Base-by-base conservation (phyloP, 1,140 invertebrate genomes). In the Hyposmocoma kahamanoa region DNA sequence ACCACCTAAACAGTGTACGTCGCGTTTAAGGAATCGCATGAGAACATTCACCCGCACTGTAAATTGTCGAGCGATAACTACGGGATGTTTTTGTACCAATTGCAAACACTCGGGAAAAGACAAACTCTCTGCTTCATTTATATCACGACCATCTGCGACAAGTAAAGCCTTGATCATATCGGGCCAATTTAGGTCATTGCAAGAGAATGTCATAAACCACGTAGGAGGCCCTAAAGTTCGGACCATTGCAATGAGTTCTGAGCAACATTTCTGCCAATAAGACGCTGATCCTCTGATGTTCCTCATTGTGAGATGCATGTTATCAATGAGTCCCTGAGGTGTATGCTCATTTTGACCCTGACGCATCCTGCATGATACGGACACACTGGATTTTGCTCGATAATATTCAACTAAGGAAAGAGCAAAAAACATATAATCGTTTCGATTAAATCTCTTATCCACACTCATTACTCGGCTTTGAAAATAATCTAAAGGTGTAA, bases 381-480 rank as follows among this genome's bases (percentile, higher is more conserved):
- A 62, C 19, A 60, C 43, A 32, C 48, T 59, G 6, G 51, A 15
- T 32, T 67, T 52, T 20, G 54, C 49, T 45, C 28, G 11, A 32
- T 17, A 65, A 47, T 54, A 55, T 39, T 62, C 59, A 11, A 62
- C 53, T 6, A 59, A 32, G 8, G 53, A 62, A 4, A 61, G 30
- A 22, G 54, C 51, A 46, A 28, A 64, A 56, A 62, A 62, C 38
- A 66, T 44, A 43, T 62, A 66, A 13, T 62, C 53, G 28, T 54
- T 56, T 47, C 38, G 38, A 10, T 62, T 18, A n/a, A 68, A 68
- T 8, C 50, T 13, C 18, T 45, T 55, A 9, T 67, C 50, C 30
- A 8, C 13, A 19, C 44, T 24, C 59, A 62, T 65, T 20, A 65
- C 17, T 38, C 62, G 26, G 2, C 21, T 36, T 42, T 65, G 66